Conservation (phyloP, 2,888 invertebrate species). For the Gisinianus flammeolus region DNA sequence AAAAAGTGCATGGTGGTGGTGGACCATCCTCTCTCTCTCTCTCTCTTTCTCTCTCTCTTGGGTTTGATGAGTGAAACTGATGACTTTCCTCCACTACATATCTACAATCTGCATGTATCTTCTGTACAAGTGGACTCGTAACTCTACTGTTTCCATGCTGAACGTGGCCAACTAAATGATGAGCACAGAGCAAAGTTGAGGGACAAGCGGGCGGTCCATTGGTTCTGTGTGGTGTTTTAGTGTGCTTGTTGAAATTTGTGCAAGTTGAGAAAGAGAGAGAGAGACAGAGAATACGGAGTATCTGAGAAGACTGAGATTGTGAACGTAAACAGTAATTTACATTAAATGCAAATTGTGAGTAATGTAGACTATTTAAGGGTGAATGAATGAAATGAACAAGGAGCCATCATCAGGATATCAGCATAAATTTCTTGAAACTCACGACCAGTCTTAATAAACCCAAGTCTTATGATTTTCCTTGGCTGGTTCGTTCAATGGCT, state of each 20-base stretch:
- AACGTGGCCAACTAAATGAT: background rate
- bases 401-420: background rate
- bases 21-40: background rate
- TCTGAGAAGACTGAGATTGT: constrained; percentile 12
- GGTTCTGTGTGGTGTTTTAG: too few species aligned
- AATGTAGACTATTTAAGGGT: constrained; percentile 24
- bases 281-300: too few species aligned
- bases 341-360: constrained; percentile 32
- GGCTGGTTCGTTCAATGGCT: too few species aligned
- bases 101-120: background rate
- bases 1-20: too few species aligned
- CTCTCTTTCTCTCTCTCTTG: background rate
- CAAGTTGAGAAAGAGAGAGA: background rate
- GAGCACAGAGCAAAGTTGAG: background rate
- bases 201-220: background rate
- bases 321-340: constrained; percentile 18
- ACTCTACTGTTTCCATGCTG: background rate
- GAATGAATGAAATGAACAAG: constrained; percentile 16
- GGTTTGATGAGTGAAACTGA: background rate
- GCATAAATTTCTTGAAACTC: constrained; percentile 24
- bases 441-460: background rate
- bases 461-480: too few species aligned
- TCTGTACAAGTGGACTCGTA: background rate
- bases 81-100: background rate
- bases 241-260: too few species aligned